Evolutionary conservation across 1,140 invertebrate genomes (phyloP).

Genomic region (Pogonus chalceus): DNA sequence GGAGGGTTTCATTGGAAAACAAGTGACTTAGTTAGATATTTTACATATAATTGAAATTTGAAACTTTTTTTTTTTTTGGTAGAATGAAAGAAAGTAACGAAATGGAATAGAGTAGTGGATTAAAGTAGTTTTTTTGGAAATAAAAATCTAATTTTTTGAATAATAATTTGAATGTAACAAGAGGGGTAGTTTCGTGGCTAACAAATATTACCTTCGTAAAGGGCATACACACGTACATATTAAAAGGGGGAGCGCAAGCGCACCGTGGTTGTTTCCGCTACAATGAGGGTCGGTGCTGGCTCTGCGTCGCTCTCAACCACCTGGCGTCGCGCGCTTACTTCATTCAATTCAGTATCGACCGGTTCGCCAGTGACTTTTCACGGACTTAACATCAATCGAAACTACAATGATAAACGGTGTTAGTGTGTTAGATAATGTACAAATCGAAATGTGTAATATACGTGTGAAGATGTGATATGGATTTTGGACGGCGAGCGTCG

Average conservation of each 20-base stretch:
- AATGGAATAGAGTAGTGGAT: too few relatives aligned
- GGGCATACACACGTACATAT: neutral
- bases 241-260: slow-evolving; percentile 16
- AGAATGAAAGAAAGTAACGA: too few relatives aligned
- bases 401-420: slow-evolving; percentile 5
- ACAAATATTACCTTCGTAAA: slow-evolving; percentile 9
- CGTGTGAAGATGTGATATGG: slow-evolving; percentile 10
- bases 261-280: slow-evolving; percentile 17
- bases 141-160: neutral
- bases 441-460: slow-evolving; percentile 1
- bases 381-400: slow-evolving; percentile 11
- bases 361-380: slow-evolving; percentile 17
- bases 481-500: neutral
- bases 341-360: slow-evolving; percentile 36
- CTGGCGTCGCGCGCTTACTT: slow-evolving; percentile 34
- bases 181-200: slow-evolving; percentile 5
- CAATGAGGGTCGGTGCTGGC: slow-evolving; percentile 31
- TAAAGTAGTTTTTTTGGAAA: neutral
- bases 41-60: too few relatives aligned
- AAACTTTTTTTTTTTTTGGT: too few relatives aligned
- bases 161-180: neutral
- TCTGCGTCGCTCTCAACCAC: slow-evolving; percentile 33
- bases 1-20: too few relatives aligned
- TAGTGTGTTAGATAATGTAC: slow-evolving; percentile 2
- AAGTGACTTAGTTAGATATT: too few relatives aligned